Conservation (phyloP, 2,113 vertebrate species). For the Hippopotamus amphibius region DNA sequence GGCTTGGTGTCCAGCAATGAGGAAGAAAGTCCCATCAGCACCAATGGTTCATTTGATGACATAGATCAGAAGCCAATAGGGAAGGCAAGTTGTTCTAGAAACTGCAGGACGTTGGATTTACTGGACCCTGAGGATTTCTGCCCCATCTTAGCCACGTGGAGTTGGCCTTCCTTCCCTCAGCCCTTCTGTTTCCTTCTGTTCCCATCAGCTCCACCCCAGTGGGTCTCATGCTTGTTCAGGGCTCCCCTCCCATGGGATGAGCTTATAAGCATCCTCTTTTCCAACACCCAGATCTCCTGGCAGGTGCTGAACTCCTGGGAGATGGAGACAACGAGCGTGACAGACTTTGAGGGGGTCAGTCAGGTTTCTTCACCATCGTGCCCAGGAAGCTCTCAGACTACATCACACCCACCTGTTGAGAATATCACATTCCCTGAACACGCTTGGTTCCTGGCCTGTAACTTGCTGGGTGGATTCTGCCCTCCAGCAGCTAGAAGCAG, state of each 20-base stretch:
- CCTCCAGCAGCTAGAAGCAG: neutral
- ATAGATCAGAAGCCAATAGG: neutral
- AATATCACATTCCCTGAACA: neutral
- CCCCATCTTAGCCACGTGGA: neutral
- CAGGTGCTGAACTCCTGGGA: neutral
- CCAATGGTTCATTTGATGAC: neutral
- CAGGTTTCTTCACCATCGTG: neutral
- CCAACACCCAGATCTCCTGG: neutral
- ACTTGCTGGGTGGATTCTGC: neutral
- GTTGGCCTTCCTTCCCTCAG: neutral
- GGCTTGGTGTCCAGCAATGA: neutral
- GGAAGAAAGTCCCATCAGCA: neutral
- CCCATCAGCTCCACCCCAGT: too few species aligned
- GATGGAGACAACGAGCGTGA: neutral
- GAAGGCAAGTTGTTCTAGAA: neutral
- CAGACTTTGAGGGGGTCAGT: neutral
- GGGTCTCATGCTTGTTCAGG: neutral
- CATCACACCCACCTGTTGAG: neutral
- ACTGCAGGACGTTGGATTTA: too few species aligned
- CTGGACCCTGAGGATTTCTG: neutral
- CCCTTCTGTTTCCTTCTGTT: neutral
- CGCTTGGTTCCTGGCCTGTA: fast-evolving
- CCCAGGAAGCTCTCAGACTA: neutral
- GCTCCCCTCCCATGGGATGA: neutral
- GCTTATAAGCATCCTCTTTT: neutral